Base-by-base conservation (phyloP, 2,797 vertebrate species). In the Acanthurus leucopareius region DNA sequence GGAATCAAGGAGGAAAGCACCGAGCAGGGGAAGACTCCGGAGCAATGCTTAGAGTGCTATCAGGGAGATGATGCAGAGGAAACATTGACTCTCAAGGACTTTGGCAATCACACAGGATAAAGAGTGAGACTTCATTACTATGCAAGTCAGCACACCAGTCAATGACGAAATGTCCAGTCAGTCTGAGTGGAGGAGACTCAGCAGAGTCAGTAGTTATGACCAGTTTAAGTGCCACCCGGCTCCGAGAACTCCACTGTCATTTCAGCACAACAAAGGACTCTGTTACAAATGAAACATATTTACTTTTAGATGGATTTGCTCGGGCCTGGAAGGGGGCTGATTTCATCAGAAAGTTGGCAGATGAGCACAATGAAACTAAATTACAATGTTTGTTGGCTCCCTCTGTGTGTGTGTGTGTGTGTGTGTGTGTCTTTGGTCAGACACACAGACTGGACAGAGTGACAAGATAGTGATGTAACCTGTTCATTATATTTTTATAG, bases 151-250 rank as follows among this genome's bases (percentile, higher is more conserved):
- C 56, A 32, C 7, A 0, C 10, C 63, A 67, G 74, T 59, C 71
- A 35, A 56, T 89, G 83, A 90, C 49, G 49, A 77, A 62, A 85
- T 32, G 83, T 85, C 85, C 86, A 73, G 80, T 82, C 75, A 17
- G 85, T 83, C 79, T 77, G 82, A 80, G 79, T 15, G 47, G 65
- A 74, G 63, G 73, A 72, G 68, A 77, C 25, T 66, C 54, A n/a
- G 69, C 38, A 44, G 49, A 71, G 58, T 42, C 14, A 48, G 63
- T 56, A n/a, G 56, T 71, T 66, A 25, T 40, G 47, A 22, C 17
- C 77, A 35, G 22, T 71, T 87, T 85, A 58, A 69, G 56, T 66
- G 53, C 42, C 51, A 62, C 40, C 80, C 42, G 45, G 48, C 60
- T 42, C 28, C 15, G 40, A 73, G 25, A 32, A 62, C 53, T 53